These are phyloP conservation scores for Liparis tanakae DNA, from an alignment of 2,797 vertebrate genomes.

Conservation along the genomic window DNA sequence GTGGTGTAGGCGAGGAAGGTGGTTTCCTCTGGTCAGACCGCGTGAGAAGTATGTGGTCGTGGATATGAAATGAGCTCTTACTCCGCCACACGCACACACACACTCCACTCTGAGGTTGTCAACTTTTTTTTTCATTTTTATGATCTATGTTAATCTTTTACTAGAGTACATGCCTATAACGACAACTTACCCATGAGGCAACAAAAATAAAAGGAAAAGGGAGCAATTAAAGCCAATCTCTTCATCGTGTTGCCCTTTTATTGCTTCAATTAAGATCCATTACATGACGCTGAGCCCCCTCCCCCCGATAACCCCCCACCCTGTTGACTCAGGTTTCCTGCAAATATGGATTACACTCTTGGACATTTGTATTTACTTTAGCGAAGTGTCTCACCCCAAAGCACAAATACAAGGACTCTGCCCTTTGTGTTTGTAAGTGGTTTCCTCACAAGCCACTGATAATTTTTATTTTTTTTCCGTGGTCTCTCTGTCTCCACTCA, in stretches of 20 bases:
- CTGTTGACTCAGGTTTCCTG: constrained; percentile 48
- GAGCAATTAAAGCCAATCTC: constrained; percentile 61
- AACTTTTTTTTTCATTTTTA: constrained; percentile 30
- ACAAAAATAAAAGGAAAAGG: constrained; percentile 47
- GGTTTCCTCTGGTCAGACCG: constrained; percentile 43
- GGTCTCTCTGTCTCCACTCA: constrained; percentile 53
- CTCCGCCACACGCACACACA: constrained; percentile 7
- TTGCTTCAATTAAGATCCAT: constrained; percentile 81
- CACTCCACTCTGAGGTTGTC: constrained; percentile 27
- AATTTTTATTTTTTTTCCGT: constrained; percentile 3
- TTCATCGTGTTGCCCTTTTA: constrained; percentile 70
- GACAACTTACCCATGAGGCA: constrained; percentile 30
- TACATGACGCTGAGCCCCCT: constrained; percentile 54
- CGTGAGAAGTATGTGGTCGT: constrained; percentile 53
- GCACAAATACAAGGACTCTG: background rate
- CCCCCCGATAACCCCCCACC: too few species aligned
- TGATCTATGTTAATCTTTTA: constrained; percentile 58
- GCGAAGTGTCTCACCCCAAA: constrained; percentile 19
- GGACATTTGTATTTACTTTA: constrained; percentile 37
- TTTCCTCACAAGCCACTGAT: constrained; percentile 1
- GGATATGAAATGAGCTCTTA: constrained; percentile 46
- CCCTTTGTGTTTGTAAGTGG: background rate
- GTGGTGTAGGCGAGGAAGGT: constrained; percentile 35
- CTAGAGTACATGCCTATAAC: constrained; percentile 49
- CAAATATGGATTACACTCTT: constrained; percentile 53